Evolutionary conservation across 2,797 vertebrate genomes (phyloP).

Genomic region (Kryptolebias ocellatus): DNA sequence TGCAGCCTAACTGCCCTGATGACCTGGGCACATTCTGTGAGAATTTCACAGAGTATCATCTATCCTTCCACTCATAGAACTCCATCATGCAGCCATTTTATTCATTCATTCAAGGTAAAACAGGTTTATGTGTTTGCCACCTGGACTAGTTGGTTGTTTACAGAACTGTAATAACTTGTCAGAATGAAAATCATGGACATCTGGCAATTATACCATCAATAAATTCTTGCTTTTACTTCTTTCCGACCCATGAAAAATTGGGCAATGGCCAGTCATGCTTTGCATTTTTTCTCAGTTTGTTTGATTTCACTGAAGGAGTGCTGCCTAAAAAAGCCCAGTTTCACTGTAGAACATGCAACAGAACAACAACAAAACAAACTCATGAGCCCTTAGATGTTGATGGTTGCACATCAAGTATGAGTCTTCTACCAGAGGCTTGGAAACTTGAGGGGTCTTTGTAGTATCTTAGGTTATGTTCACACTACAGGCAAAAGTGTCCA

Average conservation of each 20-base stretch:
- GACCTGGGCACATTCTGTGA: constrained; percentile 35
- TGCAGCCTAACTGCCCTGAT: constrained; percentile 32
- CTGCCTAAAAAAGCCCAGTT: too few relatives aligned
- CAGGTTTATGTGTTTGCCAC: constrained; percentile 29
- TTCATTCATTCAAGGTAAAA: constrained; percentile 19
- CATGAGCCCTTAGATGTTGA: too few relatives aligned
- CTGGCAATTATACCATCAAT: neutral
- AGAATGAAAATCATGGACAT: neutral
- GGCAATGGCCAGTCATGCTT: neutral
- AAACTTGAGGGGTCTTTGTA: too few relatives aligned
- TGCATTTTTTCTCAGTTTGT: neutral
- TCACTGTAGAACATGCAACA: too few relatives aligned
- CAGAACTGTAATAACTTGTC: neutral
- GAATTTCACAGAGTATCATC: constrained; percentile 31
- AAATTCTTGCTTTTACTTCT: neutral
- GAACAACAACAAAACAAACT: too few relatives aligned
- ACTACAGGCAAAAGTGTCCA: too few relatives aligned
- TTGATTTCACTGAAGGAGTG: too few relatives aligned
- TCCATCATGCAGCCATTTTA: constrained; percentile 20
- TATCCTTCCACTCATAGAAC: constrained; percentile 31
- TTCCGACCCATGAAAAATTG: neutral
- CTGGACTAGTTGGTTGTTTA: constrained; percentile 26
- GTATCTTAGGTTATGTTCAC: too few relatives aligned
- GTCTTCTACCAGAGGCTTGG: too few relatives aligned
- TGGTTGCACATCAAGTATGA: too few relatives aligned